Base-by-base conservation (phyloP, 2,797 vertebrate genomes). In the Urocyon cinereoargenteus region DNA sequence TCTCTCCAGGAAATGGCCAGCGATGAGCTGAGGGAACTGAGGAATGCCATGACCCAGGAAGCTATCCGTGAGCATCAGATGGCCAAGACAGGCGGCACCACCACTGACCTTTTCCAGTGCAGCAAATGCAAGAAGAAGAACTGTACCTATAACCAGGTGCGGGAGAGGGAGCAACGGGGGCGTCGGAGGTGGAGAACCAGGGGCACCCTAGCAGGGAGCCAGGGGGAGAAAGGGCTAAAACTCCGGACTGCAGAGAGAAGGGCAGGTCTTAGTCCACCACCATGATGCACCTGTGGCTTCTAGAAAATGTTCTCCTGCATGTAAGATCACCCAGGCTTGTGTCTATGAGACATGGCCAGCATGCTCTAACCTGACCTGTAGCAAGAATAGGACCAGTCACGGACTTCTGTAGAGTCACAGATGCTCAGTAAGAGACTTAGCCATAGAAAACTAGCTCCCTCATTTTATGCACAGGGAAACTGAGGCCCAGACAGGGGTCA, bases 41-140 rank as follows among this genome's bases (percentile, higher is more conserved):
- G 99, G 97, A 99, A 99, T 0, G 99, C 99, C 97, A 99, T 99
- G 98, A 99, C 99, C 75, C 99, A 99, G 98, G 99, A 99, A 98
- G 99, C 99, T 97, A 99, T 99, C 91, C 99, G 99, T 40, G 99
- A 99, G 97, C 99, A 99, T 98, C 99, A 99, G 98, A 99, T 99
- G 99, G 99, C 99, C 98, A 99, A 99, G 99, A 99, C 99, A 0
- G 98, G 99, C 0, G 99, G 99, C 87, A 99, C 99, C 19, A 97
- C 99, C 96, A 99, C 99, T 0, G 99, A 99, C 98, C 99, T 99
- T 98, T 99, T 99, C 98, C 99, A 99, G 98, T 99, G 99, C 9
- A 98, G 99, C 98, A 99, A 99, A 94, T 99, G 99, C 99, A 99
- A 97, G 98, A 99, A 99, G 99, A 99, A 99, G 98, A 99, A 99